Percentiles rank a stretch among this genome's conserved stretches.
Conservation (phyloP, 2,888 invertebrate species). For the Eilema caniola region DNA sequence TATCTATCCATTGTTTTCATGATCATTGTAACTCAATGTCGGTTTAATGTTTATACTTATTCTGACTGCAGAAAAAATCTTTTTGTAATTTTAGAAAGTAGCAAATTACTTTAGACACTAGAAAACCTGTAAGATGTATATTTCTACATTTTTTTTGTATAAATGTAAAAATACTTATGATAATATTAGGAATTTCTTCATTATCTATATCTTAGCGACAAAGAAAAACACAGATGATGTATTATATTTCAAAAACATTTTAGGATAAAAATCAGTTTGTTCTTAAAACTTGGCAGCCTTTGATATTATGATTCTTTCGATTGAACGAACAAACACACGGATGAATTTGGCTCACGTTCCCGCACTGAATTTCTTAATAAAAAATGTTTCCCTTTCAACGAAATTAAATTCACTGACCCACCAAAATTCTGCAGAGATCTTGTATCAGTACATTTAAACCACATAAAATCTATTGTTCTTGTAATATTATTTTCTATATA, state of each 20-base stretch:
- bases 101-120: too few species aligned
- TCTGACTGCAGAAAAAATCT: neutral
- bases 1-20: neutral
- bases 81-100: neutral
- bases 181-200: neutral
- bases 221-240: neutral
- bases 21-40: neutral
- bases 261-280: conserved; percentile 18
- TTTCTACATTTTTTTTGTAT: too few species aligned
- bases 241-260: conserved; percentile 12
- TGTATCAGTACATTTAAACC: conserved; percentile 29
- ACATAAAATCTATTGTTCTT: conserved; percentile 27
- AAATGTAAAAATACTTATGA: neutral
- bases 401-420: conserved; percentile 30
- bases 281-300: conserved; percentile 33
- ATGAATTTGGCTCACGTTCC: conserved; percentile 20
- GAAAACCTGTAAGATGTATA: too few species aligned
- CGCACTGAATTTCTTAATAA: conserved; percentile 7
- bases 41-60: too few species aligned
- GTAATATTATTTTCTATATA: conserved; percentile 26
- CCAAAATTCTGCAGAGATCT: conserved; percentile 18
- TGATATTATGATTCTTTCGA: conserved; percentile 30
- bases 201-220: neutral
- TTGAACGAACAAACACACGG: conserved; percentile 30
- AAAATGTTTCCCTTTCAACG: conserved; percentile 33